phyloP scores from a whole-genome alignment of 2,797 vertebrate species.

The Bovichtus variegatus region DNA sequence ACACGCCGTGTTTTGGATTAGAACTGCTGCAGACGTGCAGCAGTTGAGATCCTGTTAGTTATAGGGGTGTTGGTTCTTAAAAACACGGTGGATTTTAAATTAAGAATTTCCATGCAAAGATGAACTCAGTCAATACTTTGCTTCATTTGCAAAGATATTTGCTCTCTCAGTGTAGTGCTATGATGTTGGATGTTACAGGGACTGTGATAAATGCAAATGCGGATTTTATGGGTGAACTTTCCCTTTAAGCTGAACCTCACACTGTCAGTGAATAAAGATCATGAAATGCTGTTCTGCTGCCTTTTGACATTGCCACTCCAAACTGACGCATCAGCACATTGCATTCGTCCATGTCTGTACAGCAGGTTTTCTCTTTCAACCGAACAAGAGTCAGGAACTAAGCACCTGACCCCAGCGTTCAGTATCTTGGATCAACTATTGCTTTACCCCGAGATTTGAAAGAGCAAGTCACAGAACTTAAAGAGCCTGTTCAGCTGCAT shows the following conservation, averaged over 20 bases:
- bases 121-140: too few relatives aligned
- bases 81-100: too few relatives aligned
- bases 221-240: too few relatives aligned
- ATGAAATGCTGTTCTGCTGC: neutral
- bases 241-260: neutral
- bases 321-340: slow-evolving; percentile 26
- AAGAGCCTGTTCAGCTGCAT: slow-evolving; percentile 15
- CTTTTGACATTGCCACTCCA: neutral
- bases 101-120: too few relatives aligned
- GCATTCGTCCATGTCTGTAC: slow-evolving; percentile 9
- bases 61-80: neutral
- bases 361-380: slow-evolving; percentile 17
- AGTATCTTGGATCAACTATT: slow-evolving; percentile 36
- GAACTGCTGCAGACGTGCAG: neutral
- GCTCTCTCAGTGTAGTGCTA: too few relatives aligned
- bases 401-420: slow-evolving; percentile 27
- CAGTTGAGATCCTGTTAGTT: slow-evolving; percentile 8
- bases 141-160: too few relatives aligned
- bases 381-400: slow-evolving; percentile 16
- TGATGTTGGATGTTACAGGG: too few relatives aligned
- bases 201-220: too few relatives aligned
- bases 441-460: slow-evolving; percentile 1
- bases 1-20: slow-evolving; percentile 13
- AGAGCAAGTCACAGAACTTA: neutral
- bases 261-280: neutral